Percentiles rank a stretch among this genome's conserved stretches.
phyloP scores from a whole-genome alignment of 2,888 invertebrate genomes.

The Crossocerus cetratus region DNA sequence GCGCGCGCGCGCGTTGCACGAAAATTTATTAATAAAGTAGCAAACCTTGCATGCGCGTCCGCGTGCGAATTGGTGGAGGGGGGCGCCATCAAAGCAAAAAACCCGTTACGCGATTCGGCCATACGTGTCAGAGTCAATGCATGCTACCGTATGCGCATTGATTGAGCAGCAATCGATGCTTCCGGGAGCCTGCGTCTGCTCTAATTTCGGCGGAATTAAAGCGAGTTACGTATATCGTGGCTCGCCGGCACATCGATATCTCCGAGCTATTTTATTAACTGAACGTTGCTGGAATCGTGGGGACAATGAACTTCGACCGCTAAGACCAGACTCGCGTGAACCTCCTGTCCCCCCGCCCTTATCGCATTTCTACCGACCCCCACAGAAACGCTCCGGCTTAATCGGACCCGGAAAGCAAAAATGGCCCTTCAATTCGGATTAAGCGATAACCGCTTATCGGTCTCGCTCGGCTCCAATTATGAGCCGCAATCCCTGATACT shows the following conservation, averaged over 20 bases:
- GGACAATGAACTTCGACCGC: conserved; percentile 26
- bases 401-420: no score
- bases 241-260: conserved; percentile 30
- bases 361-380: no score
- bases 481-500: no score
- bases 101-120: conserved; percentile 32
- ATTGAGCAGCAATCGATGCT: conserved; percentile 17
- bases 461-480: no score
- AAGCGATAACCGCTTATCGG: no score
- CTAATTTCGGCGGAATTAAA: conserved; percentile 52
- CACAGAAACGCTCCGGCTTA: no score
- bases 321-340: neutral
- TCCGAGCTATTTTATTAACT: conserved; percentile 29
- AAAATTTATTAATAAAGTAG: conserved; percentile 44
- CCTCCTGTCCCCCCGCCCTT: neutral
- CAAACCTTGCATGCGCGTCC: neutral
- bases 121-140: conserved; percentile 38
- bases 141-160: conserved; percentile 41
- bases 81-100: no score
- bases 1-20: neutral
- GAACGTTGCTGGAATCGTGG: conserved; percentile 15
- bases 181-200: conserved; percentile 24
- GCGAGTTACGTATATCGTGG: conserved; percentile 30
- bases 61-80: no score
- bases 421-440: no score